Evolutionary conservation across 2,888 invertebrate species (phyloP).

Genomic region (Microplitis manilae): DNA sequence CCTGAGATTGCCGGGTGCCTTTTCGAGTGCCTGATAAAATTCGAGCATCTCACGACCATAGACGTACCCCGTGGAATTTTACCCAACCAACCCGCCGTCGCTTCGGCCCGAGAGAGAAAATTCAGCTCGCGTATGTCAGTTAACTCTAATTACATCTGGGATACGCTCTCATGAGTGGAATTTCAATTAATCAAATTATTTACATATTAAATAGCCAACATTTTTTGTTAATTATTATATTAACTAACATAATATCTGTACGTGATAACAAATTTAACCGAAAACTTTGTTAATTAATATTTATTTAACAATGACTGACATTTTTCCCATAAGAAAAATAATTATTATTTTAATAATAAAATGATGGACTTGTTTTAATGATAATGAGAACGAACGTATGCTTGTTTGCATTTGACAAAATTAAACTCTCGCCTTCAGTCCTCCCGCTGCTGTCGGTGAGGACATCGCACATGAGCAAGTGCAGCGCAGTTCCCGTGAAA

Average conservation of each 20-base stretch:
- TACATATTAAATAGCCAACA: not conserved
- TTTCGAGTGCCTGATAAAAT: conserved; percentile 37
- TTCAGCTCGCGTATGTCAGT: not conserved
- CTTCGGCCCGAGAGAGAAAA: not conserved
- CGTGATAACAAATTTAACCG: no score
- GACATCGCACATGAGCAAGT: not conserved
- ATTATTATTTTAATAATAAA: not conserved
- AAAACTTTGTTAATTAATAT: not conserved
- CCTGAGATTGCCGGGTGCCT: conserved; percentile 6
- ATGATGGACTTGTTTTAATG: conserved; percentile 6
- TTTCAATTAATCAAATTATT: conserved; percentile 1
- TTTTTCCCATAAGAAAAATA: not conserved
- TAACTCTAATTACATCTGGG: not conserved
- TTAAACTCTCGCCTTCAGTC: not conserved
- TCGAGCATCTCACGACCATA: conserved; percentile 1
- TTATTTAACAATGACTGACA: not conserved
- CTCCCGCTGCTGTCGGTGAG: not conserved
- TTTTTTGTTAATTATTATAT: no score
- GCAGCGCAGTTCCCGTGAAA: not conserved
- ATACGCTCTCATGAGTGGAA: not conserved
- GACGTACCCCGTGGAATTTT: conserved; percentile 24
- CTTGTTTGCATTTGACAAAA: conserved; percentile 18
- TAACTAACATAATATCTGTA: no score
- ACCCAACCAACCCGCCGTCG: not conserved
- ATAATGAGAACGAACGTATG: conserved; percentile 3